phyloP scores from a whole-genome alignment of 1,140 invertebrate genomes.

The Wasmannia auropunctata region DNA sequence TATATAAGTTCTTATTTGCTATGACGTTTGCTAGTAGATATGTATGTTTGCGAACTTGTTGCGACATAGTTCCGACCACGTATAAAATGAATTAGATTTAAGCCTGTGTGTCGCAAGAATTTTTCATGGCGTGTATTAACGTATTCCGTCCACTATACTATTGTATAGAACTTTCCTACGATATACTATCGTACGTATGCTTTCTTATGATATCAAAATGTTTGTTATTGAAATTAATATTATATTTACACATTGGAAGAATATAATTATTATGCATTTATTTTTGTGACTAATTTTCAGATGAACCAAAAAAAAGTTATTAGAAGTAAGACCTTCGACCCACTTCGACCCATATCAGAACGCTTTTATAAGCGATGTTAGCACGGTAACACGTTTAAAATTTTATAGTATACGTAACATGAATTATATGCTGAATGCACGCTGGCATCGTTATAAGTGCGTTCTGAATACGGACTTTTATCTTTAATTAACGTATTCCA shows the following conservation, averaged over 20 bases:
- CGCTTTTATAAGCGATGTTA: too few species aligned
- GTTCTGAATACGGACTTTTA: too few species aligned
- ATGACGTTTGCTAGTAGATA: not conserved
- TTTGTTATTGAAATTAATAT: conserved; percentile 32
- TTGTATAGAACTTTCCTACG: not conserved
- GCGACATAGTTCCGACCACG: conserved; percentile 20
- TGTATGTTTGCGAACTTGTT: not conserved
- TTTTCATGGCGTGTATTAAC: not conserved
- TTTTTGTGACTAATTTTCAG: not conserved
- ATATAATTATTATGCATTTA: conserved; percentile 37
- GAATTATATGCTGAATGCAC: too few species aligned
- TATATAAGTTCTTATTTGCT: conserved; percentile 10
- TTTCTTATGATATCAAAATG: conserved; percentile 8
- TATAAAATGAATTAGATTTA: conserved; percentile 40
- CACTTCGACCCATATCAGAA: too few species aligned
- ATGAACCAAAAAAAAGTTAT: not conserved
- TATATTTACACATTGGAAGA: conserved; percentile 18
- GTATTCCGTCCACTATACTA: conserved; percentile 38
- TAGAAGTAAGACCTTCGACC: not conserved
- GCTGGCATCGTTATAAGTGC: too few species aligned
- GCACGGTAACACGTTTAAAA: too few species aligned
- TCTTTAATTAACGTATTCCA: not conserved
- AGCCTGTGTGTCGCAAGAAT: not conserved
- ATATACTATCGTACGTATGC: not conserved
- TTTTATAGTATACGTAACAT: too few species aligned